phyloP scores from a whole-genome alignment of 2,113 vertebrate genomes.

The Petroica traversi region DNA sequence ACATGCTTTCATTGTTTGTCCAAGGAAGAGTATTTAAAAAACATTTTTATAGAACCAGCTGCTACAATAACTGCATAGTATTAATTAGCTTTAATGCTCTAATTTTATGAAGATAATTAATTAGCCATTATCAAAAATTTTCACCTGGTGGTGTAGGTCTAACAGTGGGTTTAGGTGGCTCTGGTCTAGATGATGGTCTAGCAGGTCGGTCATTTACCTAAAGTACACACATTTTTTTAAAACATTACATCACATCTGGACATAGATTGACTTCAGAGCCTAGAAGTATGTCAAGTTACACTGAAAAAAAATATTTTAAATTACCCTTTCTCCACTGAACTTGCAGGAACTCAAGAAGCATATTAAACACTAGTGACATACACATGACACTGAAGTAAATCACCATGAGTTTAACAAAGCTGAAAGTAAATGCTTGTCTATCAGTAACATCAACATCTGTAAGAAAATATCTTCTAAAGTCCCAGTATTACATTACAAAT shows the following conservation, averaged over 20 bases:
- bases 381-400: background rate
- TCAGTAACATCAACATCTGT: background rate
- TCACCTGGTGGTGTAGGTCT: conserved; percentile 52
- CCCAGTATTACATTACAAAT: background rate
- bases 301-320: background rate
- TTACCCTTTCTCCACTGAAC: background rate
- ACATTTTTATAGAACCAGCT: background rate
- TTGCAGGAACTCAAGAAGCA: background rate
- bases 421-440: background rate
- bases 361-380: background rate
- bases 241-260: background rate
- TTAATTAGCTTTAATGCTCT: background rate
- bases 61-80: background rate
- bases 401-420: background rate
- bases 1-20: background rate
- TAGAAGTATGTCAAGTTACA: background rate
- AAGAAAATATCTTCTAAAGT: background rate
- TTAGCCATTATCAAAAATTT: background rate
- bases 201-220: conserved; percentile 64
- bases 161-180: background rate
- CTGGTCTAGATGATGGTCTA: conserved; percentile 44
- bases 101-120: background rate
- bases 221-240: background rate
- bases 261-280: background rate
- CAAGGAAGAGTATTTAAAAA: background rate